Conservation (phyloP, 1,140 invertebrate species). For the Cardiocondyla obscurior region DNA sequence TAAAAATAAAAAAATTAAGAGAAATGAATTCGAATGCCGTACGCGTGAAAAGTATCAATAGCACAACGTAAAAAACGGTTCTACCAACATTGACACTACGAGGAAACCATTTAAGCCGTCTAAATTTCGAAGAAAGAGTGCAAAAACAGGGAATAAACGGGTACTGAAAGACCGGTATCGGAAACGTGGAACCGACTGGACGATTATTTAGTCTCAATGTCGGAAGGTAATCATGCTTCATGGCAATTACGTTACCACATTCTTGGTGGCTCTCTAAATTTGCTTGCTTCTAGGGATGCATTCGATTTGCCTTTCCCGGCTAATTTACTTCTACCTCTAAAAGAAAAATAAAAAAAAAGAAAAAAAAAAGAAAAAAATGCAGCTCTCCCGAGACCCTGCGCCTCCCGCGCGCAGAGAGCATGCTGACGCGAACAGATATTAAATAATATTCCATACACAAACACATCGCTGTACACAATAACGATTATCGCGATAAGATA, state of each 20-base stretch:
- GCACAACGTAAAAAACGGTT: conserved; percentile 61
- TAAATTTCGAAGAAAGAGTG: conserved; percentile 66
- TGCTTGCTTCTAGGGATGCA: conserved; percentile 73
- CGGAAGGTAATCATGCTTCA: conserved; percentile 81
- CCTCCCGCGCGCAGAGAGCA: conserved; percentile 54
- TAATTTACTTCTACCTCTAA: conserved; percentile 10
- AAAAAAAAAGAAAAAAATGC: too few species aligned
- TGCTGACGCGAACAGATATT: conserved; percentile 61
- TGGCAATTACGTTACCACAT: conserved; percentile 81
- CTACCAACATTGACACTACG: conserved; percentile 78
- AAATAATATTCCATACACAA: conserved; percentile 29
- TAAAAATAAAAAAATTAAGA: too few species aligned
- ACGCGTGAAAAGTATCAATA: conserved; percentile 35
- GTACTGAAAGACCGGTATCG: conserved; percentile 60
- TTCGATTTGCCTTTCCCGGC: conserved; percentile 11
- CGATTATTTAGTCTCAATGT: conserved; percentile 67
- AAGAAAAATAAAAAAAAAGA: too few species aligned
- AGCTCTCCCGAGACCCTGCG: neutral
- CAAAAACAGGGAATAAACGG: conserved; percentile 56
- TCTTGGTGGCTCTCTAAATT: conserved; percentile 82
- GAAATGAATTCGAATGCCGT: neutral
- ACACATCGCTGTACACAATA: conserved; percentile 21
- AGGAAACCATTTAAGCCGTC: conserved; percentile 73
- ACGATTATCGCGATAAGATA: neutral
- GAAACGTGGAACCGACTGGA: conserved; percentile 59